These are phyloP conservation scores for Stramonita haemastoma DNA, from an alignment of 2,888 invertebrate species.

Conservation along the genomic window DNA sequence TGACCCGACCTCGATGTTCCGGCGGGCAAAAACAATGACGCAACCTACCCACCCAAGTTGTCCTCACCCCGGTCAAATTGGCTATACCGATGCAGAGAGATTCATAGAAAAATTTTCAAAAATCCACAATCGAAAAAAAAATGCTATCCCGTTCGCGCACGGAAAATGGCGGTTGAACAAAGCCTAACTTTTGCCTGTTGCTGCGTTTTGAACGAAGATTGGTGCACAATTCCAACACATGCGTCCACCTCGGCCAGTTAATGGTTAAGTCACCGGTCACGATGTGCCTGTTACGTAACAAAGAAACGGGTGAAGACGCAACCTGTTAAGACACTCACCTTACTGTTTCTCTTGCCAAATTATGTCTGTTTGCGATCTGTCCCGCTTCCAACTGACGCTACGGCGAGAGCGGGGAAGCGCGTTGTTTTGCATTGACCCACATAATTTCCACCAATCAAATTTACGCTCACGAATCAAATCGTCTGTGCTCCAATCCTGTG, in stretches of 20 bases:
- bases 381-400: constrained; percentile 44
- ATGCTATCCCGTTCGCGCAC: not conserved
- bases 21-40: not conserved
- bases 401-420: constrained; percentile 32
- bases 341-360: constrained; percentile 31
- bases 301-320: not conserved
- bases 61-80: not conserved
- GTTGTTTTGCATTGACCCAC: constrained; percentile 39
- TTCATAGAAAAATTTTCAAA: not conserved
- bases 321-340: constrained; percentile 27
- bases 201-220: not conserved
- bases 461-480: constrained; percentile 34
- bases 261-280: not conserved
- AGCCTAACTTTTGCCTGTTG: constrained; percentile 16
- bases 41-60: not conserved
- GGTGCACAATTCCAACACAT: not conserved
- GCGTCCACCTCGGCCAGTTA: not conserved
- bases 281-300: not conserved
- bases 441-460: constrained; percentile 33
- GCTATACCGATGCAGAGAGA: not conserved
- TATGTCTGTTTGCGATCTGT: constrained; percentile 32
- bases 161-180: constrained; percentile 14
- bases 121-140: not conserved
- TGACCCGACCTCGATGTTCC: not conserved
- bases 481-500: constrained; percentile 17